A percentile compares a stretch with the other conserved stretches of the same genome.
Evolutionary conservation across 2,888 invertebrate genomes (phyloP).

Genomic region (Arctia plantaginis): DNA sequence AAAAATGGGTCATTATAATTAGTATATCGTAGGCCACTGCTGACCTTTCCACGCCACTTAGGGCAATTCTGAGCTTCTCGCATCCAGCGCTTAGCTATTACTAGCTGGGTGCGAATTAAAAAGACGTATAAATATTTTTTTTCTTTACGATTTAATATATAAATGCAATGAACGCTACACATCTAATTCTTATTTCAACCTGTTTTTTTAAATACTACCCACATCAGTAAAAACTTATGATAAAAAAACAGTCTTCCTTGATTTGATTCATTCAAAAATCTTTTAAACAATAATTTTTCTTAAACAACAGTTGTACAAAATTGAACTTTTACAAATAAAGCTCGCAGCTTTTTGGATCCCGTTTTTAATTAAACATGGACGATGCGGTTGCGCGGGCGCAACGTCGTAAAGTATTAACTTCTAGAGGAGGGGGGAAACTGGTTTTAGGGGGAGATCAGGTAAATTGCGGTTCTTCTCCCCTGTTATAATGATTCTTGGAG

Average conservation of each 20-base stretch:
- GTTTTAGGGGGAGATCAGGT: constrained; percentile 32
- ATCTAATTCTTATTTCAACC: too few relatives aligned
- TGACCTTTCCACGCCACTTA: too few relatives aligned
- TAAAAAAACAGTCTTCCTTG: not conserved
- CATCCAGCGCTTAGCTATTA: too few relatives aligned
- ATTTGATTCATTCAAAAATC: constrained; percentile 26
- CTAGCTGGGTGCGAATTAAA: too few relatives aligned
- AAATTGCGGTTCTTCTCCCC: constrained; percentile 53
- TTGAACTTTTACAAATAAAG: constrained; percentile 53
- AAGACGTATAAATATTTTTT: too few relatives aligned
- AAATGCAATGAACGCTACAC: too few relatives aligned
- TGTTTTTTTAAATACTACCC: too few relatives aligned
- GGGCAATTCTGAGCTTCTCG: too few relatives aligned
- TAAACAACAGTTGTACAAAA: constrained; percentile 46
- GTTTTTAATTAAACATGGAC: constrained; percentile 60
- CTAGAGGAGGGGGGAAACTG: constrained; percentile 30
- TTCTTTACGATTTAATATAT: too few relatives aligned
- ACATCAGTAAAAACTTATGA: not conserved
- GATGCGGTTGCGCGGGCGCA: constrained; percentile 42
- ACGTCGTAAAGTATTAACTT: constrained; percentile 52
- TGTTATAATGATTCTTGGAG: constrained; percentile 52
- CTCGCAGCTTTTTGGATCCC: constrained; percentile 56
- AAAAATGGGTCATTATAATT: too few relatives aligned
- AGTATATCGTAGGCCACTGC: too few relatives aligned
- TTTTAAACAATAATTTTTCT: constrained; percentile 24